Evolutionary conservation across 2,888 invertebrate species (phyloP).

Genomic region (Calameuta pallipes): DNA sequence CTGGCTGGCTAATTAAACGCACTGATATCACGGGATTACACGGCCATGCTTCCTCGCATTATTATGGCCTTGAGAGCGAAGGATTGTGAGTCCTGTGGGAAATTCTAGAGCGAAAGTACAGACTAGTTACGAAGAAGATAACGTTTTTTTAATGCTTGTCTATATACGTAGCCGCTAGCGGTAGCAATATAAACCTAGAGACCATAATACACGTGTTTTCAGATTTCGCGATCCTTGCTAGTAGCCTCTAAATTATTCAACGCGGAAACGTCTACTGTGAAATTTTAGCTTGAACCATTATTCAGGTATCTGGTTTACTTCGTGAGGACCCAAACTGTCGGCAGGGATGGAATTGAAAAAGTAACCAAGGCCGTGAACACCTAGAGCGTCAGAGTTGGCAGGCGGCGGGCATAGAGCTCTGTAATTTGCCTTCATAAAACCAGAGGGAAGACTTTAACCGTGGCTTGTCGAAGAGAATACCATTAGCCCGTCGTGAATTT

Average conservation of each 20-base stretch:
- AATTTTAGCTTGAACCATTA: too few species aligned
- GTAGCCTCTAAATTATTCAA: too few species aligned
- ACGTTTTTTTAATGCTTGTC: slow-evolving; percentile 44
- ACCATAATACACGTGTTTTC: too few species aligned
- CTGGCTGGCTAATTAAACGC: slow-evolving; percentile 21
- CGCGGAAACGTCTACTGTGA: too few species aligned
- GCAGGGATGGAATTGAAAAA: slow-evolving; percentile 50
- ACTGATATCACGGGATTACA: slow-evolving; percentile 15
- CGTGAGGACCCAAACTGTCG: too few species aligned
- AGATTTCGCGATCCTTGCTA: too few species aligned
- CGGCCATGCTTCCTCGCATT: neutral
- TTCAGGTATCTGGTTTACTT: too few species aligned
- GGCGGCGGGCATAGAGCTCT: slow-evolving; percentile 60
- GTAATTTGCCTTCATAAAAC: slow-evolving; percentile 66
- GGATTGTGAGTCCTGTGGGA: slow-evolving; percentile 39
- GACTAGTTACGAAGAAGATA: slow-evolving; percentile 42
- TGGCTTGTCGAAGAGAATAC: slow-evolving; percentile 43
- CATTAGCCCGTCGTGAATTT: slow-evolving; percentile 56
- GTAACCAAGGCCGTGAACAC: slow-evolving; percentile 41
- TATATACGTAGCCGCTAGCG: too few species aligned
- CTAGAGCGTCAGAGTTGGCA: slow-evolving; percentile 54
- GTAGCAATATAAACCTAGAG: too few species aligned
- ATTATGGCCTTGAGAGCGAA: neutral
- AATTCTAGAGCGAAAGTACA: slow-evolving; percentile 44
- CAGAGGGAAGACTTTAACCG: slow-evolving; percentile 22